Conservation (phyloP, 2,888 invertebrate species). For the Phlogophora meticulosa region DNA sequence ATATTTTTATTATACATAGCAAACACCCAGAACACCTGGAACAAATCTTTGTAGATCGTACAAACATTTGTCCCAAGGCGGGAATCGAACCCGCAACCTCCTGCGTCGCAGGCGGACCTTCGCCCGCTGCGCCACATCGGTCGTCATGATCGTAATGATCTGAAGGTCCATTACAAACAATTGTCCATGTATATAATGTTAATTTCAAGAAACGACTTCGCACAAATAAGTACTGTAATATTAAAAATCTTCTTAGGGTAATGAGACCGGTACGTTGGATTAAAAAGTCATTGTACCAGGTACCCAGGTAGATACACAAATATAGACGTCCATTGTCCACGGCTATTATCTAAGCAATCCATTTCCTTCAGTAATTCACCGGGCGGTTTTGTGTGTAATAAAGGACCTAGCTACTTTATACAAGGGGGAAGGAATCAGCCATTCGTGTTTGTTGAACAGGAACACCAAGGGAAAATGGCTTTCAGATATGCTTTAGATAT, state of each 20-base stretch:
- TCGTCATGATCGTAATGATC: too few relatives aligned
- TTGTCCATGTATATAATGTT: neutral
- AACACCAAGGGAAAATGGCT: slow-evolving; percentile 34
- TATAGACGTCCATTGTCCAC: slow-evolving; percentile 40
- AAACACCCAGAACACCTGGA: too few relatives aligned
- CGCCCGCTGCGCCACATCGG: too few relatives aligned
- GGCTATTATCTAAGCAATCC: slow-evolving; percentile 43
- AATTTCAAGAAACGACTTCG: neutral
- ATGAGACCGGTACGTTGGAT: neutral
- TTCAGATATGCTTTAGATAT: slow-evolving; percentile 29
- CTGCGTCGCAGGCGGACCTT: too few relatives aligned
- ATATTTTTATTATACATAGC: too few relatives aligned
- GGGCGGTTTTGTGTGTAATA: slow-evolving; percentile 35
- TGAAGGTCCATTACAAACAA: neutral
- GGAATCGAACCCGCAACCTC: too few relatives aligned
- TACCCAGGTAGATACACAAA: slow-evolving; percentile 21
- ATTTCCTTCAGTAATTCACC: slow-evolving; percentile 28
- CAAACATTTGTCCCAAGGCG: too few relatives aligned
- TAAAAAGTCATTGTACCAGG: slow-evolving; percentile 21
- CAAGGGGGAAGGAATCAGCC: slow-evolving; percentile 40
- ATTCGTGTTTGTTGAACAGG: slow-evolving; percentile 44
- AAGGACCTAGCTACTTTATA: slow-evolving; percentile 36
- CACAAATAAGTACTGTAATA: too few relatives aligned
- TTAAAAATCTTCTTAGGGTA: slow-evolving; percentile 16
- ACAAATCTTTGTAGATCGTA: too few relatives aligned